Percentiles rank a stretch among this genome's conserved stretches.
Conservation (phyloP, 2,797 vertebrate genomes). For the Micromesistius poutassou region DNA sequence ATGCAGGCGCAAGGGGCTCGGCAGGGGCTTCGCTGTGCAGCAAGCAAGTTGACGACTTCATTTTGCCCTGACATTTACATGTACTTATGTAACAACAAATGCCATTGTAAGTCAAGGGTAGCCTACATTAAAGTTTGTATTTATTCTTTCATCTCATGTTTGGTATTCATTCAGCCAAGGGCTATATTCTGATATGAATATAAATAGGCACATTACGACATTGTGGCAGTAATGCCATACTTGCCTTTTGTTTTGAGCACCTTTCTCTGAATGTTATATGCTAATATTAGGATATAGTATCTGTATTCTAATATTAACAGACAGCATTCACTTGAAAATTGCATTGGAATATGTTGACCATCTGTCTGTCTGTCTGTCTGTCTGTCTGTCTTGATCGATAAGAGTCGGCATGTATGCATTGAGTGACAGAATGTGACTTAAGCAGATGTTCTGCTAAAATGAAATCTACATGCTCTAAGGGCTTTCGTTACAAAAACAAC, state of each 20-base stretch:
- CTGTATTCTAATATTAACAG: background rate
- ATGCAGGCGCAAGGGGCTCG: slow-evolving; percentile 48
- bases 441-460: background rate
- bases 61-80: slow-evolving; percentile 1
- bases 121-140: background rate
- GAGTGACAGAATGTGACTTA: background rate
- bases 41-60: background rate
- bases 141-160: background rate
- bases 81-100: background rate
- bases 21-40: background rate
- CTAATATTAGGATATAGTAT: background rate
- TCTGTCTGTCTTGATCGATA: background rate
- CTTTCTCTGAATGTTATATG: background rate
- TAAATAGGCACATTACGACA: background rate
- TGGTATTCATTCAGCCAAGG: background rate
- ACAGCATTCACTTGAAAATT: background rate
- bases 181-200: background rate
- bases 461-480: background rate
- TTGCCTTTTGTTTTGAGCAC: background rate
- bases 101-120: background rate
- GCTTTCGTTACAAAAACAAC: background rate
- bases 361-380: background rate
- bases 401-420: background rate
- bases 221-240: background rate
- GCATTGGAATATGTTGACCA: background rate